Conservation (phyloP, 2,113 vertebrate species). For the Zosterops pallidus region DNA sequence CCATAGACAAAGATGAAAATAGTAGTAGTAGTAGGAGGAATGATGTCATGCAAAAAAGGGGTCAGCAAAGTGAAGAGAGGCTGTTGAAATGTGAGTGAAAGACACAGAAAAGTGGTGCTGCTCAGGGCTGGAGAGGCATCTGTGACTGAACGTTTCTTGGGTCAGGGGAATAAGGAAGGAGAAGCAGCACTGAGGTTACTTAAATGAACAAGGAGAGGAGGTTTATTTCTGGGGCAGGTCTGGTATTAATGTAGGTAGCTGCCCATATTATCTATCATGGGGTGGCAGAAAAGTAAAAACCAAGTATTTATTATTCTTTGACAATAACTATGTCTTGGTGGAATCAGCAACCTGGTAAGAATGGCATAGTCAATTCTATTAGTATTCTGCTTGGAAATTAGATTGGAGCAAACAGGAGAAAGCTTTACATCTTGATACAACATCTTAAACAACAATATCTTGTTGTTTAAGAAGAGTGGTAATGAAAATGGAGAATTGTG, state of each 20-base stretch:
- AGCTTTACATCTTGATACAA: neutral
- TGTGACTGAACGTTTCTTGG: neutral
- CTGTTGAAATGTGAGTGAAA: neutral
- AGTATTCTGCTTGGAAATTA: neutral
- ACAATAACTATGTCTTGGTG: neutral
- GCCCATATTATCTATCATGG: neutral
- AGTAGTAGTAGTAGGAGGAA: neutral
- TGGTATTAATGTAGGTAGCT: neutral
- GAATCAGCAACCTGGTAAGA: neutral
- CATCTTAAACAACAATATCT: too few species aligned
- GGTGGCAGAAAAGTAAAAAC: neutral
- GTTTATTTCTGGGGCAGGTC: neutral
- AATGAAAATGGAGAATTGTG: neutral
- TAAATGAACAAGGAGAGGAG: neutral
- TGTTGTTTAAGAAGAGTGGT: neutral
- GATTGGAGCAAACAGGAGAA: neutral
- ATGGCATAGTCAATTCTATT: neutral
- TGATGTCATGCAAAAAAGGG: neutral
- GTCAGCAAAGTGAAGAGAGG: neutral
- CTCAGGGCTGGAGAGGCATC: neutral
- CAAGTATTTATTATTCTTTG: neutral
- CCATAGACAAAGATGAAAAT: neutral
- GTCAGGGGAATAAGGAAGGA: neutral
- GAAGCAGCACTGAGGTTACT: neutral
- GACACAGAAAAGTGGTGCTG: neutral